Evolutionary conservation across 2,113 vertebrate genomes (phyloP).

Genomic region (Microcebus griseorufus): DNA sequence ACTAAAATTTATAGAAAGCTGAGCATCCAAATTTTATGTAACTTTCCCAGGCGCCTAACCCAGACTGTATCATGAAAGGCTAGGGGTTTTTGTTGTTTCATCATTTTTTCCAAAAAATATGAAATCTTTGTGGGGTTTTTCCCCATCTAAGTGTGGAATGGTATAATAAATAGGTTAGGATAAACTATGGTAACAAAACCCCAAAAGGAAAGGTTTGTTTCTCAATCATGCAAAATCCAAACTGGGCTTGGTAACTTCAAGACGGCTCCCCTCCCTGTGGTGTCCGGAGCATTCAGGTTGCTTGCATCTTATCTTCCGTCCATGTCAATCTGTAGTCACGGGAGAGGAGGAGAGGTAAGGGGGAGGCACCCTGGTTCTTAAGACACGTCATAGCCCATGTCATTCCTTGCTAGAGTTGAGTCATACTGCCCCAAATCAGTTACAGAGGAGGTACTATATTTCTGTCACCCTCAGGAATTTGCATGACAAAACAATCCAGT

Average conservation of each 20-base stretch:
- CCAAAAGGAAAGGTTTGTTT: not conserved
- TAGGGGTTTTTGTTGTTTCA: not conserved
- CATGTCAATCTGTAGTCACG: not conserved
- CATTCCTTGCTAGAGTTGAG: not conserved
- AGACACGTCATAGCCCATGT: not conserved
- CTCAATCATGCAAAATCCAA: not conserved
- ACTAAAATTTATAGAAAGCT: not conserved
- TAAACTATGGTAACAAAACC: not conserved
- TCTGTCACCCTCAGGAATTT: constrained; percentile 73
- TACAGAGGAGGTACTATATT: not conserved
- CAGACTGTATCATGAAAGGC: not conserved
- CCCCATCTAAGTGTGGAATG: not conserved
- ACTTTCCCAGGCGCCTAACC: not conserved
- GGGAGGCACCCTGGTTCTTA: not conserved
- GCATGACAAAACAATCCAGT: not conserved
- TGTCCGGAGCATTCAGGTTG: not conserved
- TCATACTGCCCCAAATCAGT: not conserved
- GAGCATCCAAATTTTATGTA: not conserved
- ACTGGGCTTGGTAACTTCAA: not conserved
- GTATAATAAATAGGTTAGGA: not conserved
- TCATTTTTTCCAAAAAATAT: not conserved
- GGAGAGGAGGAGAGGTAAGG: not conserved
- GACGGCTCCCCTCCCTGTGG: not conserved
- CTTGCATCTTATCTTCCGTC: not conserved
- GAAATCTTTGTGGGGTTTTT: not conserved